Evolutionary conservation across 2,888 invertebrate genomes (phyloP).

Genomic region (Cephus sareptanus): DNA sequence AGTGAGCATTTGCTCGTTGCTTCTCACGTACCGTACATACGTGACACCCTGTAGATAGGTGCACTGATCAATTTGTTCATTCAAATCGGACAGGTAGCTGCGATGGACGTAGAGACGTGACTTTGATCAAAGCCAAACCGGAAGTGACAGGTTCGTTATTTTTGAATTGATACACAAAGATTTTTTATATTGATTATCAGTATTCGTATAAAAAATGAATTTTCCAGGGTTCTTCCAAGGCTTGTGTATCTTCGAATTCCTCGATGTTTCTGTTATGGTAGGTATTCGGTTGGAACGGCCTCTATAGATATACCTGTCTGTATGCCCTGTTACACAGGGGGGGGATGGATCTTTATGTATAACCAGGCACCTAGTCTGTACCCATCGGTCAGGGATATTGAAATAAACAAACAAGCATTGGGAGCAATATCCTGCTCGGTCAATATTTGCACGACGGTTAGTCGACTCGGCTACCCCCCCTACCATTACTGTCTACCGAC

Average conservation of each 20-base stretch:
- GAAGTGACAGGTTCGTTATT: not conserved
- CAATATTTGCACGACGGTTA: slow-evolving; percentile 65
- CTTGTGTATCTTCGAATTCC: not conserved
- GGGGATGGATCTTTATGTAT: not conserved
- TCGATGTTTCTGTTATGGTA: not conserved
- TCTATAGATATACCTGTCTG: not conserved
- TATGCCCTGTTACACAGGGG: not conserved
- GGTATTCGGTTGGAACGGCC: not conserved
- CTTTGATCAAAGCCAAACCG: not conserved
- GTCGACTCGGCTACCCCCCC: slow-evolving; percentile 51
- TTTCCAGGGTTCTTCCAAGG: not conserved
- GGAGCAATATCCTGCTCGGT: slow-evolving; percentile 66
- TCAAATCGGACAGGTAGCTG: not conserved
- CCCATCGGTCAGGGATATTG: slow-evolving; percentile 61
- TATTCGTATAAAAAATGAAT: not conserved
- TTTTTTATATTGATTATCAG: not conserved
- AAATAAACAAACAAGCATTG: slow-evolving; percentile 65
- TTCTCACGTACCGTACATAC: not conserved
- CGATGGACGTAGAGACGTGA: not conserved
- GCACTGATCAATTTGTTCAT: not conserved
- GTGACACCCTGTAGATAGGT: not conserved
- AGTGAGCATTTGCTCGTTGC: not conserved
- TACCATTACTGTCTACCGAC: slow-evolving; percentile 14
- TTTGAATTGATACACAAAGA: not conserved
- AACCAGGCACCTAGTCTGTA: slow-evolving; percentile 9